Base-by-base conservation (phyloP, 2,113 vertebrate species). In the Hemichromis elongatus region DNA sequence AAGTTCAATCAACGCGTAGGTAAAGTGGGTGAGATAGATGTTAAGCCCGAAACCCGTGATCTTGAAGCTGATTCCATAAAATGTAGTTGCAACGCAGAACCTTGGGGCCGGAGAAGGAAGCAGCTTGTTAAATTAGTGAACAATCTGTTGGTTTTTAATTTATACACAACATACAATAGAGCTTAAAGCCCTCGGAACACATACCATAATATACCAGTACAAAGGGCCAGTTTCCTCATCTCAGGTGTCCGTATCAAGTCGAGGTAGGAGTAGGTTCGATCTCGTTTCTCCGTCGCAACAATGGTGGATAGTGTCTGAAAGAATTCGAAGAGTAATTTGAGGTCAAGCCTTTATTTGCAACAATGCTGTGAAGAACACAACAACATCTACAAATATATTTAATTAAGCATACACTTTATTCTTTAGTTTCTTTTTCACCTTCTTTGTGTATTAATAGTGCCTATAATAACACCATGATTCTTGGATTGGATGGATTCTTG, bases 61-160 rank as follows among this genome's bases (percentile, higher is more conserved):
- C 80, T 96, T 96, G 77, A 96, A 95, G 89, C 93, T 95, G 86
- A 96, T 96, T 42, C 96, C 95, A 18, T 96, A 96, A 91, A 88
- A 95, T 53, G 93, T 52, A 7, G 18, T 79, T 7, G 96, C 96
- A 5, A 96, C 80, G 37, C 91, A 92, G 85, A 94, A 95, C 96
- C 96, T 96, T 35, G 5, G 5, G 5, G 35, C 26, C 19, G 75
- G 24, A 89, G 33, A 87, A 28, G 77, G 14, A 66, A 26, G 21
- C 3, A 6, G 6, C 24, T 80, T 1, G 4, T 50, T 54, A 21
- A 53, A 11, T 54, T 30, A 4, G 70, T 33, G 45, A 52, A 33
- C 70, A 50, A n/a, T 50, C 26, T 75, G 70, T 33, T 33, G 70
- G 24, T 7, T 50, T 50, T 50, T 47, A 50, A 50, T 47, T n/a